phyloP scores from a whole-genome alignment of 2,888 invertebrate species.

The Limnephilus marmoratus region DNA sequence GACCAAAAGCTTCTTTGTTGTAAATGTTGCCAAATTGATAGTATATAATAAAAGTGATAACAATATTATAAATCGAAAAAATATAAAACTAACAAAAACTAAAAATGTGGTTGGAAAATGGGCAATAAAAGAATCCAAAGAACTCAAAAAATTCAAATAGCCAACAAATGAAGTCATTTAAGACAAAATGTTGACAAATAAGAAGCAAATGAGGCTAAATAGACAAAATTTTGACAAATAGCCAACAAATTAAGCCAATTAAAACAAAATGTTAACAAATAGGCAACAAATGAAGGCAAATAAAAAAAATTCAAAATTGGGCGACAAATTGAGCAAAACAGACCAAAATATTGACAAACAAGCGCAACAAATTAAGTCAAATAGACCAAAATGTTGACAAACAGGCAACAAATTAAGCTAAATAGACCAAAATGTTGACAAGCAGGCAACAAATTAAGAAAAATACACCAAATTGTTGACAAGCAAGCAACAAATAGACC shows the following conservation, averaged over 20 bases:
- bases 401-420: no score
- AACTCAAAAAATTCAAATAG: background rate
- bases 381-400: background rate
- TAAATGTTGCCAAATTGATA: background rate
- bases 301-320: background rate
- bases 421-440: background rate
- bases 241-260: no score
- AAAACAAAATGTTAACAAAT: no score
- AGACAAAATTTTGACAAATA: background rate
- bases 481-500: no score
- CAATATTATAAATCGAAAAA: background rate
- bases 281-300: background rate
- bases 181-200: no score
- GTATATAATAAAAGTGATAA: background rate
- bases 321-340: background rate
- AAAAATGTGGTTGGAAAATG: background rate
- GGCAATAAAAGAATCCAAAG: background rate
- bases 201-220: background rate
- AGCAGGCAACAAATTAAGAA: background rate
- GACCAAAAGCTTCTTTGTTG: background rate
- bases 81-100: background rate
- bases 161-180: no score
- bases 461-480: background rate
- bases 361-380: background rate
- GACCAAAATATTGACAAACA: background rate